These are phyloP conservation scores for Eupithecia subfuscata DNA, from an alignment of 2,888 invertebrate genomes.

Conservation along the genomic window DNA sequence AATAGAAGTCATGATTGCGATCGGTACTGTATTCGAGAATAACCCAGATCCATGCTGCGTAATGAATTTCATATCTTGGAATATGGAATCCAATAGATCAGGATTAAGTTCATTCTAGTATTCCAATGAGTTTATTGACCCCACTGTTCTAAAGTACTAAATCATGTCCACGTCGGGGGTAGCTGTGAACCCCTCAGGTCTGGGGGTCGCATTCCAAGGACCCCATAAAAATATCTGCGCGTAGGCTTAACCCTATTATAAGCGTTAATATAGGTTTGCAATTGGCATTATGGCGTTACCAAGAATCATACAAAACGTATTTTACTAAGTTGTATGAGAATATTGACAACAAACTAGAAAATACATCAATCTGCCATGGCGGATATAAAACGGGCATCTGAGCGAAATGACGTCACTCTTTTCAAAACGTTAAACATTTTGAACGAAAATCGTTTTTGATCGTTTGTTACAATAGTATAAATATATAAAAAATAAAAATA, in stretches of 20 bases:
- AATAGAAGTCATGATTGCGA: neutral
- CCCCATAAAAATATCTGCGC: constrained; percentile 44
- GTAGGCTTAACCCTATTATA: constrained; percentile 32
- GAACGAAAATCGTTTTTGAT: no score
- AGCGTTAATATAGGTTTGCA: constrained; percentile 19
- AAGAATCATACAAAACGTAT: neutral
- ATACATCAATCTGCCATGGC: no score
- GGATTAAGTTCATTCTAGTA: constrained; percentile 12
- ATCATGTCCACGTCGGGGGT: constrained; percentile 38
- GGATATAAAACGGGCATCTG: no score
- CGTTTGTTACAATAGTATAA: no score
- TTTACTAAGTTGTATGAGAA: no score
- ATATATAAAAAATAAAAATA: no score
- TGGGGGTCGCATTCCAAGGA: constrained; percentile 32
- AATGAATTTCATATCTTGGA: neutral
- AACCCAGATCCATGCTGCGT: neutral
- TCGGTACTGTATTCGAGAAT: neutral
- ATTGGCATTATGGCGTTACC: neutral
- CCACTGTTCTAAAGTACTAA: constrained; percentile 32
- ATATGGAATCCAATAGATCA: constrained; percentile 11
- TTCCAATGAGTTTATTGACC: constrained; percentile 7
- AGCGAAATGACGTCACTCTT: no score
- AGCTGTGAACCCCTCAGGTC: constrained; percentile 6
- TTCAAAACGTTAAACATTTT: no score
- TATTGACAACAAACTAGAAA: no score